Evolutionary conservation across 2,888 invertebrate species (phyloP).

Genomic region (Cheilosia scutellata): DNA sequence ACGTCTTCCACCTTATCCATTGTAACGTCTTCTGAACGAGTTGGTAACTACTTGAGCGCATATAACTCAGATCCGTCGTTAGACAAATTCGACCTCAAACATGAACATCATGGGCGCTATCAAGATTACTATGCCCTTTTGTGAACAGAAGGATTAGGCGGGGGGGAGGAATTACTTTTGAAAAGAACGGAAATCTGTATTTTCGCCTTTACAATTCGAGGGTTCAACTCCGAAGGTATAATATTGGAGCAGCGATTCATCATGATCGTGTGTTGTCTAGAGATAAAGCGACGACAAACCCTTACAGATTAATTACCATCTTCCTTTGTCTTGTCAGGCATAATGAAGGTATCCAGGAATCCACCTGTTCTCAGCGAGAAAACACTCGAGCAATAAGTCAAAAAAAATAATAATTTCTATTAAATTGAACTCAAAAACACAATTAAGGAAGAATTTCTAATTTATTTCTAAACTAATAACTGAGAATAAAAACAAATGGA

Average conservation of each 20-base stretch:
- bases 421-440: slow-evolving; percentile 26
- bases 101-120: slow-evolving; percentile 9
- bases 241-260: slow-evolving; percentile 28
- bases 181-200: slow-evolving; percentile 3
- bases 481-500: not conserved
- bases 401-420: slow-evolving; percentile 4
- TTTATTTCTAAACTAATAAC: slow-evolving; percentile 28
- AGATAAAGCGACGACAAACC: too few relatives aligned
- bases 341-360: not conserved
- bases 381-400: not conserved
- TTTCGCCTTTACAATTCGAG: not conserved
- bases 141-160: not conserved
- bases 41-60: slow-evolving; percentile 46
- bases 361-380: not conserved
- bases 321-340: not conserved
- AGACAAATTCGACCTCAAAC: slow-evolving; percentile 43
- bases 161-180: not conserved
- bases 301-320: slow-evolving; percentile 31
- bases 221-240: not conserved
- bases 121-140: slow-evolving; percentile 13
- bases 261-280: not conserved
- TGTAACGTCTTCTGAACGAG: slow-evolving; percentile 30
- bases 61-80: slow-evolving; percentile 47
- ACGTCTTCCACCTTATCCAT: slow-evolving; percentile 5
- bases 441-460: slow-evolving; percentile 46